These are phyloP conservation scores for Acanthochromis polyacanthus DNA, from an alignment of 2,113 vertebrate species.

Conservation along the genomic window DNA sequence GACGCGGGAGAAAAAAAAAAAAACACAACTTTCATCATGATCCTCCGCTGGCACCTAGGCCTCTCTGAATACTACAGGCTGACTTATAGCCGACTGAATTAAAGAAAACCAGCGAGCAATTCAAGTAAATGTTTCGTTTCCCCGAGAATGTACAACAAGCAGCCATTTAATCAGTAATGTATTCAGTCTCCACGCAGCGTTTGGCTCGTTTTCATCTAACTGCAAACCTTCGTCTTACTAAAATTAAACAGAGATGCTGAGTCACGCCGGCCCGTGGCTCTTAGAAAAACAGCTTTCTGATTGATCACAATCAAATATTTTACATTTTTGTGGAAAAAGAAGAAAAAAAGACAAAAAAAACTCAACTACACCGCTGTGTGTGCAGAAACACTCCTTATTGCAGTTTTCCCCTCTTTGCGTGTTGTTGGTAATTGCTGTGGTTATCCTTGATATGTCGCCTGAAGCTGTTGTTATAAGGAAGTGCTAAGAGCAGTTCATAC, in stretches of 20 bases:
- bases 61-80: conserved; percentile 43
- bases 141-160: conserved; percentile 48
- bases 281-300: conserved; percentile 37
- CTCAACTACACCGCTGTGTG: not conserved
- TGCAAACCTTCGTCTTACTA: conserved; percentile 36
- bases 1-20: not conserved
- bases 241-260: conserved; percentile 50
- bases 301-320: conserved; percentile 42
- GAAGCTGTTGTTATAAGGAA: conserved; percentile 60
- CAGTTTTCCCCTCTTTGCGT: conserved; percentile 42
- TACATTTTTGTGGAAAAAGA: not conserved
- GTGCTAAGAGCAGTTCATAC: conserved; percentile 70
- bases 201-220: conserved; percentile 50
- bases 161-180: conserved; percentile 62
- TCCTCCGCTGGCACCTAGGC: conserved; percentile 28
- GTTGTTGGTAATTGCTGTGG: conserved; percentile 77
- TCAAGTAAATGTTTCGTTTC: conserved; percentile 58
- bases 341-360: not conserved
- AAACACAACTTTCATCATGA: conserved; percentile 37
- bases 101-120: conserved; percentile 53
- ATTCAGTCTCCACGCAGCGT: conserved; percentile 56
- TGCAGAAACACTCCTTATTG: conserved; percentile 51
- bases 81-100: conserved; percentile 66
- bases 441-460: conserved; percentile 61
- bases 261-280: conserved; percentile 41